Conservation (phyloP, 2,888 invertebrate genomes). For the Drosophila bunnanda region DNA sequence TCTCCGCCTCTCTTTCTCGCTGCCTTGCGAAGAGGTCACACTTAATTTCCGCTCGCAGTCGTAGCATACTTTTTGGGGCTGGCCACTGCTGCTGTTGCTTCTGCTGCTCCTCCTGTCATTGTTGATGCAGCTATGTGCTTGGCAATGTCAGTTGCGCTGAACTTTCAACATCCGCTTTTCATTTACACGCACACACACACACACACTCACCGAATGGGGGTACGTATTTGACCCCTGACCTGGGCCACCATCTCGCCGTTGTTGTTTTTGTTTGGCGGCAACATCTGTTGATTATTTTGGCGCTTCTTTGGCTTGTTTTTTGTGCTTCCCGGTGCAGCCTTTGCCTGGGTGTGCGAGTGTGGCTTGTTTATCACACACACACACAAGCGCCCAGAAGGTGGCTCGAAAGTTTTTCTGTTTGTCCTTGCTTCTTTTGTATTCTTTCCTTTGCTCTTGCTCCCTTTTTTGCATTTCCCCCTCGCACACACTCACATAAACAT, state of each 20-base stretch:
- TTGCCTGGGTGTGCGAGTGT: constrained; percentile 42
- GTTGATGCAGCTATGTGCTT: constrained; percentile 69
- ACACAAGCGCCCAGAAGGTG: constrained; percentile 48
- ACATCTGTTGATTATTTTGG: constrained; percentile 79
- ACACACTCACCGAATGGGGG: constrained; percentile 19
- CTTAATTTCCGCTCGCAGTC: constrained; percentile 77
- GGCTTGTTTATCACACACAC: constrained; percentile 72
- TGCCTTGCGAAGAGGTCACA: constrained; percentile 78
- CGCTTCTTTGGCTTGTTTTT: constrained; percentile 33
- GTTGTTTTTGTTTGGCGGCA: constrained; percentile 48
- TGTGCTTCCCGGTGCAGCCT: constrained; percentile 51
- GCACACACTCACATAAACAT: constrained; percentile 52
- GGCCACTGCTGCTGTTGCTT: constrained; percentile 23
- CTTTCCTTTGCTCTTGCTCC: constrained; percentile 10
- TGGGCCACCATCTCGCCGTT: constrained; percentile 38
- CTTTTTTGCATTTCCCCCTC: constrained; percentile 52
- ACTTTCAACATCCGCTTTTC: constrained; percentile 78
- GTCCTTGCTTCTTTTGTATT: constrained; percentile 51
- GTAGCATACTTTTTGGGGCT: constrained; percentile 70
- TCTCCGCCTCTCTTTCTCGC: constrained; percentile 14
- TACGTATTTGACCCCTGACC: constrained; percentile 45
- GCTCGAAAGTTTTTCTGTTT: constrained; percentile 61
- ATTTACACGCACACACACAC: constrained; percentile 60
- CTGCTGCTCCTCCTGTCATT: constrained; percentile 61
- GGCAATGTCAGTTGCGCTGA: constrained; percentile 71